phyloP scores from a whole-genome alignment of 1,140 invertebrate species.

The Nasonia longicornis region DNA sequence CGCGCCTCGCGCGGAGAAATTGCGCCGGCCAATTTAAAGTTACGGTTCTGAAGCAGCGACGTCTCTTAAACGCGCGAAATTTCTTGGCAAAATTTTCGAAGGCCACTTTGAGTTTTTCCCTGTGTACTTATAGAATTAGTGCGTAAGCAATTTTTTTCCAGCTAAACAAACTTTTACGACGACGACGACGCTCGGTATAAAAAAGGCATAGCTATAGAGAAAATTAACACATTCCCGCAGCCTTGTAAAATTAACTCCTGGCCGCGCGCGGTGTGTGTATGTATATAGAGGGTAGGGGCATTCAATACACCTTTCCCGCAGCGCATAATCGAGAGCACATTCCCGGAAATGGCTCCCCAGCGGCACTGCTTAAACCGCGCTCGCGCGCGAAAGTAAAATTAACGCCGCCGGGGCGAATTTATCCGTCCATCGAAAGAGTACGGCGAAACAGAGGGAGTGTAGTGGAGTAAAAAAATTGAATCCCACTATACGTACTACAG shows the following conservation, averaged over 20 bases:
- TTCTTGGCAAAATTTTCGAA: neutral
- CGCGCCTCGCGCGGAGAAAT: neutral
- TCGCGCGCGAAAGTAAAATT: conserved; percentile 7
- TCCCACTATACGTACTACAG: neutral
- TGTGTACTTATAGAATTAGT: no score
- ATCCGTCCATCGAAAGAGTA: conserved; percentile 8
- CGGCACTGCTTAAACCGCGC: neutral
- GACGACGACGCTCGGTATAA: neutral
- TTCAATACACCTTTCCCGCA: neutral
- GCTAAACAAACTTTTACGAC: neutral
- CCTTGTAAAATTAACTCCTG: neutral
- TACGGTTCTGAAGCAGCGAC: neutral
- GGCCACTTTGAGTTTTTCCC: neutral
- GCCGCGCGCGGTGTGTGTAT: neutral
- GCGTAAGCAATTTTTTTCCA: no score
- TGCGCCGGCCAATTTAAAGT: conserved; percentile 40
- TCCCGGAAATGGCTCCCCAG: neutral
- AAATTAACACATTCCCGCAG: neutral
- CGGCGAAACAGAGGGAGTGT: neutral
- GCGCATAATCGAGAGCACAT: neutral
- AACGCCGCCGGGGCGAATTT: conserved; percentile 2
- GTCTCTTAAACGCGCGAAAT: neutral
- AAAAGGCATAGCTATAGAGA: neutral
- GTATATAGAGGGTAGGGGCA: neutral
- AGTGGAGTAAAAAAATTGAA: conserved; percentile 1